Evolutionary conservation across 2,113 vertebrate genomes (phyloP).

Genomic region (Pygathrix nemaeus): DNA sequence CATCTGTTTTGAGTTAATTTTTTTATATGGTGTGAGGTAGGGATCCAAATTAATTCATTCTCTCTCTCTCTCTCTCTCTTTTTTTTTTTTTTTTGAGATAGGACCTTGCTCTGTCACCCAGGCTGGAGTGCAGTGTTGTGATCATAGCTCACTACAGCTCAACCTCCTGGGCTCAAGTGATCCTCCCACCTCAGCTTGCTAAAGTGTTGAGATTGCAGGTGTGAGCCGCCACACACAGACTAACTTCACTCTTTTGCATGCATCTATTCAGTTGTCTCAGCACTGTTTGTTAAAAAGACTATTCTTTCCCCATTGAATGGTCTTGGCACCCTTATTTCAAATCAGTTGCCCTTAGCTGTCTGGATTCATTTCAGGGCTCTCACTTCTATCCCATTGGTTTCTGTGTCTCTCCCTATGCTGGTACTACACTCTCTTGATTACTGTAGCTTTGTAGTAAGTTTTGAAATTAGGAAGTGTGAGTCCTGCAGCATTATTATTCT

Average conservation of each 20-base stretch:
- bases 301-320: background rate
- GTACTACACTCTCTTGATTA: background rate
- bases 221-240: no score
- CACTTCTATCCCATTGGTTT: background rate
- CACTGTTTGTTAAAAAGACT: background rate
- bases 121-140: no score
- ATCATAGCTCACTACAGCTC: no score
- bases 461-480: background rate
- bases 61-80: accelerated
- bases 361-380: background rate
- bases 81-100: no score
- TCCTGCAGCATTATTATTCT: background rate
- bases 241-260: background rate
- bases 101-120: no score
- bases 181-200: no score
- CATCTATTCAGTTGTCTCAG: background rate
- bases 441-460: background rate
- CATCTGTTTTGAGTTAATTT: background rate
- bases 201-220: no score
- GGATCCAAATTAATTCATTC: background rate
- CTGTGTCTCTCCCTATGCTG: background rate
- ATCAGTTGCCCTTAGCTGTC: background rate
- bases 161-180: no score
- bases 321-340: background rate
- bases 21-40: background rate